These are phyloP conservation scores for Montipora capricornis DNA, from an alignment of 64 coral and sea anemone species.

Conservation along the genomic window DNA sequence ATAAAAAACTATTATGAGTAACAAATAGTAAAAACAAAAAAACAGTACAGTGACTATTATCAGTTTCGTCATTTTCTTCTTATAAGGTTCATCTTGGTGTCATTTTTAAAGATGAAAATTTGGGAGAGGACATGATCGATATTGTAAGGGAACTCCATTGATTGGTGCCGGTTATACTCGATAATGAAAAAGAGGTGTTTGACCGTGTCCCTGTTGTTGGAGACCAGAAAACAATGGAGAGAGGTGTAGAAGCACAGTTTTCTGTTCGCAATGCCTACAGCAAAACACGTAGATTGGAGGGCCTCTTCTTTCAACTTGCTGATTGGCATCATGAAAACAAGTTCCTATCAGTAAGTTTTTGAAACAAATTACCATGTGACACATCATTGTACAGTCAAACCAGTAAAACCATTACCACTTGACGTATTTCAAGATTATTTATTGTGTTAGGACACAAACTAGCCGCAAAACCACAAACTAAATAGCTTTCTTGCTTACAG, in stretches of 20 bases:
- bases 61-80: neutral
- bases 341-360: conserved; percentile 49
- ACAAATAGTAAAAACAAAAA: too few relatives aligned
- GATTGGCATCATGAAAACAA: conserved; percentile 83
- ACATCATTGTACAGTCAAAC: neutral
- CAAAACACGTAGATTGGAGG: conserved; percentile 28
- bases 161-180: conserved; percentile 14
- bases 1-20: too few relatives aligned
- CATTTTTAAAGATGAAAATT: neutral
- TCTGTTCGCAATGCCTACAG: conserved; percentile 63
- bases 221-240: conserved; percentile 68
- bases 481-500: too few relatives aligned
- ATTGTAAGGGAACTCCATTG: conserved; percentile 45
- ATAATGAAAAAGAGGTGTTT: conserved; percentile 18
- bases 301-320: conserved; percentile 68
- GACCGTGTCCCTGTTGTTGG: conserved; percentile 59
- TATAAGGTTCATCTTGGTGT: neutral
- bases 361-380: neutral
- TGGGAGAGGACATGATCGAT: conserved; percentile 21
- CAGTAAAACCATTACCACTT: neutral
- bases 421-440: neutral
- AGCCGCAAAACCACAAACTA: neutral
- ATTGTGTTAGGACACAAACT: neutral
- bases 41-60: too few relatives aligned
- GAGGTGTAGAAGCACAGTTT: conserved; percentile 65